These are phyloP conservation scores for Spizaetus ornatus DNA, from an alignment of 2,113 vertebrate genomes.

Conservation along the genomic window DNA sequence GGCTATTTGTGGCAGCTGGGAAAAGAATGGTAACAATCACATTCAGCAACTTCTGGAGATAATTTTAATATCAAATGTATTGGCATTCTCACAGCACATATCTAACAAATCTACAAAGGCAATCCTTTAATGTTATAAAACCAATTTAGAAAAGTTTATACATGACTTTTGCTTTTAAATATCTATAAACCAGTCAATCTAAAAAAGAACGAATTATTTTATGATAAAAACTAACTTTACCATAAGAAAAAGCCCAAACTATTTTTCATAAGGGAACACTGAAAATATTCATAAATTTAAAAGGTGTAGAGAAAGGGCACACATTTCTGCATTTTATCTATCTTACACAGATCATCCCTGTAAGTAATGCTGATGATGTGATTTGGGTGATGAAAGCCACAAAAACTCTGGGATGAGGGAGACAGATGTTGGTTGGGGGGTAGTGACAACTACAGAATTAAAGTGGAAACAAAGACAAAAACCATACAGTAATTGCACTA, in stretches of 20 bases:
- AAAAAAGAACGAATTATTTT: not conserved
- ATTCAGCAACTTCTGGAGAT: slow-evolving; percentile 34
- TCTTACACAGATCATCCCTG: not conserved
- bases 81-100: slow-evolving; percentile 35
- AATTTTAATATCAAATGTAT: slow-evolving; percentile 71
- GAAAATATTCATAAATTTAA: not conserved
- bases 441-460: not conserved
- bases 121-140: slow-evolving; percentile 45
- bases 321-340: not conserved
- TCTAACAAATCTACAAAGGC: slow-evolving; percentile 51
- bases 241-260: not conserved
- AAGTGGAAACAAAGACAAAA: not conserved
- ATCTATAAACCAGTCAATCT: slow-evolving; percentile 36
- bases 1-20: not conserved
- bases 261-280: not conserved
- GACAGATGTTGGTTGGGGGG: not conserved
- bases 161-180: slow-evolving; percentile 9
- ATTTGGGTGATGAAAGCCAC: not conserved
- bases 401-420: not conserved
- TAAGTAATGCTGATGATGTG: not conserved
- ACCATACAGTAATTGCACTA: not conserved
- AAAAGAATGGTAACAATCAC: not conserved
- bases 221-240: not conserved
- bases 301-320: not conserved
- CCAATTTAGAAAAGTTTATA: slow-evolving; percentile 11